These are phyloP conservation scores for Amphipyra tragopoginis DNA, from an alignment of 2,888 invertebrate genomes.

Conservation along the genomic window DNA sequence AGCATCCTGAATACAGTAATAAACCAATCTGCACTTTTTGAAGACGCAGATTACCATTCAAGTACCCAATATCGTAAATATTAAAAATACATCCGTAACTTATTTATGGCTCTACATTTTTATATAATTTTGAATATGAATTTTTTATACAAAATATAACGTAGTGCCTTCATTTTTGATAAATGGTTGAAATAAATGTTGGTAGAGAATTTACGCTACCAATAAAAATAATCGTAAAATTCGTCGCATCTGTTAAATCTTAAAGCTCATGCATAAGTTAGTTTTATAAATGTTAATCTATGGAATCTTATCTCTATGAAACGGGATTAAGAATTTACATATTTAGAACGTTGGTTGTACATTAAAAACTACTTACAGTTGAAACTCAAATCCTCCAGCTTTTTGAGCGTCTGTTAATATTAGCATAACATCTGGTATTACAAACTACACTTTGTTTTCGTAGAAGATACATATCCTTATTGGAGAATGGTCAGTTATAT, in stretches of 20 bases:
- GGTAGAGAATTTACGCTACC: constrained; percentile 42
- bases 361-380: constrained; percentile 56
- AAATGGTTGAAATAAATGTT: constrained; percentile 41
- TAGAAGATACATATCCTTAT: constrained; percentile 3
- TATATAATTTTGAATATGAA: constrained; percentile 31
- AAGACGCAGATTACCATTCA: no score
- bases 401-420: constrained; percentile 41
- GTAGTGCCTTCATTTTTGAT: constrained; percentile 42
- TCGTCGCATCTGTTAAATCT: constrained; percentile 36
- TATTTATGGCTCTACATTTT: constrained; percentile 34
- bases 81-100: constrained; percentile 14
- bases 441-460: constrained; percentile 34
- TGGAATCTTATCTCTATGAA: constrained; percentile 48
- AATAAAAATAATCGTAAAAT: constrained; percentile 52
- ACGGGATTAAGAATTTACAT: constrained; percentile 56
- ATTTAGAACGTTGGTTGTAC: constrained; percentile 40
- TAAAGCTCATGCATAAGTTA: constrained; percentile 44
- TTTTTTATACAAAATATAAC: constrained; percentile 34
- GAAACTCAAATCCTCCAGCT: constrained; percentile 35
- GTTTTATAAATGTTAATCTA: constrained; percentile 47
- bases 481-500: constrained; percentile 11
- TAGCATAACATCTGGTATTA: constrained; percentile 46
- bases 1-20: no score
- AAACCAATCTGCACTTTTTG: no score
- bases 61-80: constrained; percentile 8